Conservation (phyloP, 2,797 vertebrate species). For the Chlorospingus flavigularis region DNA sequence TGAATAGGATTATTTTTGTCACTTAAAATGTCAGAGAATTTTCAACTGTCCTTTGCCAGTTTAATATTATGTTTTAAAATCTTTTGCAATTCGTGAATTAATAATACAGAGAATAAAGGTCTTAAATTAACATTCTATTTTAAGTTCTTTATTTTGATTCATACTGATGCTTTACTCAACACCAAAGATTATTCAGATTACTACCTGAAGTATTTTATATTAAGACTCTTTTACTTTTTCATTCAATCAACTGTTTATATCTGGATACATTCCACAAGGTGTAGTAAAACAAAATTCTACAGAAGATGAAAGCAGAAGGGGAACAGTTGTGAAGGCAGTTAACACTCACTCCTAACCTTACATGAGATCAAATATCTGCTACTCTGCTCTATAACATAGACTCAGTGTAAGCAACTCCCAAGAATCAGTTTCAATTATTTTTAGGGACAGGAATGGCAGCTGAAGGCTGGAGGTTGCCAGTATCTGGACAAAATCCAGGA, state of each 20-base stretch:
- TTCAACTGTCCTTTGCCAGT: not conserved
- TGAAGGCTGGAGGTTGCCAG: conserved; percentile 18
- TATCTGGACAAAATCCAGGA: conserved; percentile 49
- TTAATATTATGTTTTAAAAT: not conserved
- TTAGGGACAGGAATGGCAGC: conserved; percentile 45
- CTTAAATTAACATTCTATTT: not conserved
- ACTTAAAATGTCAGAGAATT: not conserved
- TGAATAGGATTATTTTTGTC: not conserved
- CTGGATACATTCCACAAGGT: not conserved
- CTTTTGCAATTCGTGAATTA: not conserved
- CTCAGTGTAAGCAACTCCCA: not conserved
- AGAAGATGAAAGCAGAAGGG: not conserved
- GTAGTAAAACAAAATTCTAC: not conserved
- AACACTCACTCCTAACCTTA: not conserved
- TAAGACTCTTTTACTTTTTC: not conserved
- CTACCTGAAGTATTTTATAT: not conserved
- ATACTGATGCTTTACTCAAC: not conserved
- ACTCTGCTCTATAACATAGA: not conserved
- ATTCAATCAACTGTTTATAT: not conserved
- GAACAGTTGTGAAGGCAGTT: not conserved
- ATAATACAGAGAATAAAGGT: not conserved
- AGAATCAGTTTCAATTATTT: conserved; percentile 30
- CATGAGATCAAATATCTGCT: not conserved
- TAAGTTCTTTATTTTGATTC: not conserved
- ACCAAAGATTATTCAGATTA: not conserved